phyloP scores from a whole-genome alignment of 2,888 invertebrate species.

The Drosophila meridionalis region DNA sequence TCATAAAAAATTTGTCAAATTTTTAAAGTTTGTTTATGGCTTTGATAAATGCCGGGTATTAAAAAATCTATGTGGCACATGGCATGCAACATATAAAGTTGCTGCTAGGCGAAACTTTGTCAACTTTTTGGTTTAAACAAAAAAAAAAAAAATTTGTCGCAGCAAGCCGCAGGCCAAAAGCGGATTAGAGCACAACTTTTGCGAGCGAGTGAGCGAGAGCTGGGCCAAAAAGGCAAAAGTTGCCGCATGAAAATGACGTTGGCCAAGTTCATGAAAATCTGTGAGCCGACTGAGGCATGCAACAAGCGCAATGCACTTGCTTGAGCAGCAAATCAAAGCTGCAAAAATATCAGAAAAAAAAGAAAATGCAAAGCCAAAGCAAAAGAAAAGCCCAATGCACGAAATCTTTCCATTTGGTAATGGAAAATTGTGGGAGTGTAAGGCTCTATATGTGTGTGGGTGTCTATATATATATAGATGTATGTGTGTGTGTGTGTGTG shows the following conservation, averaged over 20 bases:
- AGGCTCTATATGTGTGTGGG: background rate
- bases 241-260: constrained; percentile 40
- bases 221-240: constrained; percentile 19
- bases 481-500: background rate
- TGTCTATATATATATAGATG: background rate
- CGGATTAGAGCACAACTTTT: constrained; percentile 45
- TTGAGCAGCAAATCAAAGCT: constrained; percentile 44
- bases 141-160: constrained; percentile 33
- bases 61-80: constrained; percentile 13
- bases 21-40: constrained; percentile 40
- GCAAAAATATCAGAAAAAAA: constrained; percentile 3
- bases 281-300: constrained; percentile 21
- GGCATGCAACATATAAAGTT: constrained; percentile 46
- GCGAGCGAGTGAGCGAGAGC: background rate
- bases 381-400: constrained; percentile 23
- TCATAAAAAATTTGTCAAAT: constrained; percentile 17
- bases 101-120: constrained; percentile 33
- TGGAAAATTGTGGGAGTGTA: constrained; percentile 39
- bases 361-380: constrained; percentile 13
- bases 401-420: constrained; percentile 51
- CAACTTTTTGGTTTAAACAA: constrained; percentile 17
- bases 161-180: constrained; percentile 51
- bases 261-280: constrained; percentile 54
- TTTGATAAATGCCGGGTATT: constrained; percentile 41
- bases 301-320: constrained; percentile 29